Base-by-base conservation (phyloP, 2,888 invertebrate genomes). In the Temnothorax rugatulus region DNA sequence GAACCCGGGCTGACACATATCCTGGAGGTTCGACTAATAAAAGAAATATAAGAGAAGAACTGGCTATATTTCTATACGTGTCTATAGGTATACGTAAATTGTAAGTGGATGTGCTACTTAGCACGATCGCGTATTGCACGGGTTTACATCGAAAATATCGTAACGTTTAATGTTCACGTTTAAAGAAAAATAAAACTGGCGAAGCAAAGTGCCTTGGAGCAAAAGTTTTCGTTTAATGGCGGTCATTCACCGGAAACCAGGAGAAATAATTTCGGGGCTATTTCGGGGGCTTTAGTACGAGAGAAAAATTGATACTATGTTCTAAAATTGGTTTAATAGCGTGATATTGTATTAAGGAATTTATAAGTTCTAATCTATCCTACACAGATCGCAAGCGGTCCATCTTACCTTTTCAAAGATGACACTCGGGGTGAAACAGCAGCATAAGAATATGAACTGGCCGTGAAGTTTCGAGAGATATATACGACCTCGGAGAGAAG, bases 21-120 rank as follows among this genome's bases (percentile, higher is more conserved):
- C 29, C 41, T 25, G 69, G 52, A 29, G 82, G 79, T 84, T 86
- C 84, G 83, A 83, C 64, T 68, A 90, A 90, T 89, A 90, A 90
- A 88, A 84, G 11, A 77, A 54, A 54, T n/a, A 59, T 29, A 82
- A 82, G 71, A 81, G 47, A 11, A 18, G 63, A 75, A 63, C 21
- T 73, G 18, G 13, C 18, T 76, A 29, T 9, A 41, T 63, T 18
- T 61, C 34, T 25, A 15, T 15, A 54, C 5, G 5, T 64, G 15
- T 21, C 29, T 29, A 38, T 8, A n/a, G n/a, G n/a, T n/a, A 57
- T 61, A 44, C 5, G 47, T 47, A 59, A 21, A 47, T 44, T 29
- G 34, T 15, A 59, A 59, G 8, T 59, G 34, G 15, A 15, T n/a
- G 44, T 34, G 44, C 29, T n/a, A 25, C n/a, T 69, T 77, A 7